Conservation (phyloP, 2,888 invertebrate species). For the Andrena fulva region DNA sequence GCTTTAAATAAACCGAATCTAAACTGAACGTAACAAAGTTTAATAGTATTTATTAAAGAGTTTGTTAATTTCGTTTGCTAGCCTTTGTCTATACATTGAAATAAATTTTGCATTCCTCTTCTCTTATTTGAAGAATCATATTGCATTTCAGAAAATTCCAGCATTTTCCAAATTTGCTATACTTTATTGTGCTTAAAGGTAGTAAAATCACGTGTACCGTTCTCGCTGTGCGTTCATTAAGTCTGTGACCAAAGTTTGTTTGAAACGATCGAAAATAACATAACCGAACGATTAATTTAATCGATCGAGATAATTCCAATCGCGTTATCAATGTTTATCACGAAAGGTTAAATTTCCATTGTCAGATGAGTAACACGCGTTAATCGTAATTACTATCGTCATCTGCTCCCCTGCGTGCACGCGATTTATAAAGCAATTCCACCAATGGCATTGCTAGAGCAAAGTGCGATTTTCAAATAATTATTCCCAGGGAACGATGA, state of each 20-base stretch:
- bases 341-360: conserved; percentile 13
- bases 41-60: too few species aligned
- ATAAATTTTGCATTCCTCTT: too few species aligned
- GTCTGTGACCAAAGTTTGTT: too few species aligned
- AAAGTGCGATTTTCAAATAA: background rate
- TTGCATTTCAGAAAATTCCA: too few species aligned
- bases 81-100: too few species aligned
- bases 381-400: conserved; percentile 9
- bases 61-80: too few species aligned
- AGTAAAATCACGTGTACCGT: too few species aligned
- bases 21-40: background rate
- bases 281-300: background rate
- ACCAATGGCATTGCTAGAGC: background rate
- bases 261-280: too few species aligned
- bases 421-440: background rate
- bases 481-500: background rate
- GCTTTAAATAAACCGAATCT: background rate
- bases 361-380: conserved; percentile 6
- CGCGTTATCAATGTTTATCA: background rate
- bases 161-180: too few species aligned
- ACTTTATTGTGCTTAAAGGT: too few species aligned
- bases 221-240: too few species aligned
- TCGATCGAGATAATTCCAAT: background rate
- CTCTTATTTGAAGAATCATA: too few species aligned
- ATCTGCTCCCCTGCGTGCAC: background rate